These are phyloP conservation scores for Lindbergichthys nudifrons DNA, from an alignment of 2,797 vertebrate genomes.

Conservation along the genomic window DNA sequence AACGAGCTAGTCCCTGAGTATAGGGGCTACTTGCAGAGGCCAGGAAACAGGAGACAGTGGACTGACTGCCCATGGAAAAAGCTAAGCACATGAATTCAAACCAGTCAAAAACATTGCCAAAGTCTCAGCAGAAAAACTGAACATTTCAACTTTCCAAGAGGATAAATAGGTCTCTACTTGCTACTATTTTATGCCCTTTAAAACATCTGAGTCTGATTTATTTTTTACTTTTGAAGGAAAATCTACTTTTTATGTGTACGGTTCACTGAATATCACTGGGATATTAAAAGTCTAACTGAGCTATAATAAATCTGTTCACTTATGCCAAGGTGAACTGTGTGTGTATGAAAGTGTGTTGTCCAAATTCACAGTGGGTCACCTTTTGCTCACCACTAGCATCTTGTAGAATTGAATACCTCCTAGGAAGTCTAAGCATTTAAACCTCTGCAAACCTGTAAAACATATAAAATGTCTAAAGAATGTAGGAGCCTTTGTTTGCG, in stretches of 20 bases:
- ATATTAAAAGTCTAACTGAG: conserved; percentile 31
- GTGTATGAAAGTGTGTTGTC: not conserved
- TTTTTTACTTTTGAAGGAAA: conserved; percentile 37
- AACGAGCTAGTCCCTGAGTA: conserved; percentile 65
- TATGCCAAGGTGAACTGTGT: conserved; percentile 19
- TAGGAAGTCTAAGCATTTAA: no score
- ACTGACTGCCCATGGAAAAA: conserved; percentile 64
- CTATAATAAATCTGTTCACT: conserved; percentile 20
- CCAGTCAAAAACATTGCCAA: conserved; percentile 40
- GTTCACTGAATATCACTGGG: conserved; percentile 30
- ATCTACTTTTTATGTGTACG: conserved; percentile 19
- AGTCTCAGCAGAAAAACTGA: conserved; percentile 30
- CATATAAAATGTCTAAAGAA: no score
- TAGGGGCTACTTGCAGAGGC: conserved; percentile 60
- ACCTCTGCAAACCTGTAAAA: no score
- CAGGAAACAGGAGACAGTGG: conserved; percentile 67
- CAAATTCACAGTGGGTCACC: no score
- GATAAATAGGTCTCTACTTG: conserved; percentile 32
- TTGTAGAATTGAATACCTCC: no score
- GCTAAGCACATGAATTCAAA: conserved; percentile 52
- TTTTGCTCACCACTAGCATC: no score
- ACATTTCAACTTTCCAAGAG: conserved; percentile 28
- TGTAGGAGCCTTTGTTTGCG: conserved; percentile 1
- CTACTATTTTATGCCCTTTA: conserved; percentile 10
- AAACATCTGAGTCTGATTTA: conserved; percentile 17